A percentile compares a stretch with the other conserved stretches of the same genome.
These are phyloP conservation scores for Dioctria rufipes DNA, from an alignment of 2,888 invertebrate genomes.

Conservation along the genomic window DNA sequence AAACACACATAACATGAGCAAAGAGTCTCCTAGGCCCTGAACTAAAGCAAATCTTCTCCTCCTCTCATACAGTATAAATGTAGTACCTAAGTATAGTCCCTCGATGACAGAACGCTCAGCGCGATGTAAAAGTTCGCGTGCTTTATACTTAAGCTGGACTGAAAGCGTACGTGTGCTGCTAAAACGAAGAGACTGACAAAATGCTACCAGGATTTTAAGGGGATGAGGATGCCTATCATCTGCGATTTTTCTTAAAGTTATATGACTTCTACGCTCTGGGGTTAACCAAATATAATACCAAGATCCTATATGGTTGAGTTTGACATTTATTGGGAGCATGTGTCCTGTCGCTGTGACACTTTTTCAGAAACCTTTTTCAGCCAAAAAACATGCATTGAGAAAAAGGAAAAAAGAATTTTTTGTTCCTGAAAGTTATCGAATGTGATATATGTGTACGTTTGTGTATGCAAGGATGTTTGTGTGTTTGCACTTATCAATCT, in stretches of 20 bases:
- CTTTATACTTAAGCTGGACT: slow-evolving; percentile 32
- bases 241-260: slow-evolving; percentile 57
- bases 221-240: slow-evolving; percentile 47
- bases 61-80: too few relatives aligned
- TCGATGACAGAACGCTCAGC: slow-evolving; percentile 41
- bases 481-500: too few relatives aligned
- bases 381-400: slow-evolving; percentile 26
- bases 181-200: slow-evolving; percentile 27
- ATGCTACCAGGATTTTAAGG: slow-evolving; percentile 4
- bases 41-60: slow-evolving; percentile 31
- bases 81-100: neutral
- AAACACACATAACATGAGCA: slow-evolving; percentile 51
- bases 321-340: slow-evolving; percentile 60
- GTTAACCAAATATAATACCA: slow-evolving; percentile 54
- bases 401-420: neutral
- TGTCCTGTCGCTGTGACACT: slow-evolving; percentile 53
- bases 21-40: slow-evolving; percentile 26
- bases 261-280: slow-evolving; percentile 58
- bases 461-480: neutral
- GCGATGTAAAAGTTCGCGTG: slow-evolving; percentile 51
- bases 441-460: slow-evolving; percentile 9
- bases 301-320: slow-evolving; percentile 28
- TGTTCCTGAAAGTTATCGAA: slow-evolving; percentile 43
- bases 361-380: slow-evolving; percentile 30
- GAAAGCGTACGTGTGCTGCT: slow-evolving; percentile 31